phyloP scores from a whole-genome alignment of 2,888 invertebrate genomes.

The Drosophila maculinotata region DNA sequence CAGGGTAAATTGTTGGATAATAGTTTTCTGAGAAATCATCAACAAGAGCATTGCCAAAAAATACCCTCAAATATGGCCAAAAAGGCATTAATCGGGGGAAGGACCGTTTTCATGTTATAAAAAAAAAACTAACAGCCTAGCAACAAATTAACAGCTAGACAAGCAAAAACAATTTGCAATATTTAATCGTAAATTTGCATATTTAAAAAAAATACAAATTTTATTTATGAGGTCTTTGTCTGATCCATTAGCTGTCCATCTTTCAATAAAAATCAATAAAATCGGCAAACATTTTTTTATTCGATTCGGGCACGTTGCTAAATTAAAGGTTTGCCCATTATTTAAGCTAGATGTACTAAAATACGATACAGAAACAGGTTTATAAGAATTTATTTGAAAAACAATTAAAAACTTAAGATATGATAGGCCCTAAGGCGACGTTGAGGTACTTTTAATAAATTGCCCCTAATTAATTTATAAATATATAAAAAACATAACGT shows the following conservation, averaged over 20 bases:
- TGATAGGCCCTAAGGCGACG: background rate
- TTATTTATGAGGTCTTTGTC: constrained; percentile 6
- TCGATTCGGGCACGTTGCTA: background rate
- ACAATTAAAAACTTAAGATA: background rate
- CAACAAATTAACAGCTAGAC: background rate
- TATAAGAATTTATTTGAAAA: constrained; percentile 24
- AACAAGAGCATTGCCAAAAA: background rate
- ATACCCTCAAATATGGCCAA: background rate
- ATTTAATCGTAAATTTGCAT: constrained; percentile 19
- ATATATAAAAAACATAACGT: background rate
- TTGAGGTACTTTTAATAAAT: background rate
- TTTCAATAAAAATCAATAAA: constrained; percentile 18
- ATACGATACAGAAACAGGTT: constrained; percentile 28
- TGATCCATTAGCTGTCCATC: constrained; percentile 39
- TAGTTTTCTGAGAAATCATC: background rate
- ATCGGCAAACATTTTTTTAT: constrained; percentile 6
- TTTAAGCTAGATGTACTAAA: constrained; percentile 2
- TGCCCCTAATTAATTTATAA: constrained; percentile 8
- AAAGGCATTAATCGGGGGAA: background rate
- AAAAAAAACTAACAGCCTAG: background rate
- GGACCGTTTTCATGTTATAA: background rate
- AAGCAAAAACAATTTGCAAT: background rate
- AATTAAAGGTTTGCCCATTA: background rate
- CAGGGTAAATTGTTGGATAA: background rate
- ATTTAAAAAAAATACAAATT: background rate